Evolutionary conservation across 2,113 vertebrate species (phyloP).

Genomic region (Agelaius phoeniceus): DNA sequence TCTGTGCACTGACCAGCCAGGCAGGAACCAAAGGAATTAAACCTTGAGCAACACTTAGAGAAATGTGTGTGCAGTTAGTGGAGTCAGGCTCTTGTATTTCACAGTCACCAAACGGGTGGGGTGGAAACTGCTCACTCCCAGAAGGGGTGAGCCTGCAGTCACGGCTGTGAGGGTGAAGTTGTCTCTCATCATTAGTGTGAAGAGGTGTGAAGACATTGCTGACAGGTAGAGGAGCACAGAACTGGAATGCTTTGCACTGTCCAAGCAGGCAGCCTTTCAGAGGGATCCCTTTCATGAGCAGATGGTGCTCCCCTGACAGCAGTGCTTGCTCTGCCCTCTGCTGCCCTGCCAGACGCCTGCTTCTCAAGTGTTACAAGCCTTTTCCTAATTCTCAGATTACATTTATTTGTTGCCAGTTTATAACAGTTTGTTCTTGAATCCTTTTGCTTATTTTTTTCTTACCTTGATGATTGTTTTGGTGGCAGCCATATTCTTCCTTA

Average conservation of each 20-base stretch:
- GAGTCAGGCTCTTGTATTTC: not conserved
- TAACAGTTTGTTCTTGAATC: not conserved
- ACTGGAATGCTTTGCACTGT: not conserved
- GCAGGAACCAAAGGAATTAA: not conserved
- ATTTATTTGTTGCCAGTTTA: not conserved
- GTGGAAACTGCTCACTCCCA: not conserved
- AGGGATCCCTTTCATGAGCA: not conserved
- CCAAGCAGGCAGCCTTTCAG: not conserved
- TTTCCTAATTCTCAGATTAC: not conserved
- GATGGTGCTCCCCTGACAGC: not conserved
- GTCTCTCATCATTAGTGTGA: not conserved
- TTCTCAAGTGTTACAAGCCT: not conserved
- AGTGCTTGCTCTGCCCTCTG: not conserved
- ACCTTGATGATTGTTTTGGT: not conserved
- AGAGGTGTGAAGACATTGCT: not conserved
- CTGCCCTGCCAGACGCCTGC: not conserved
- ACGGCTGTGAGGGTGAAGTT: not conserved
- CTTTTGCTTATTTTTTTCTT: not conserved
- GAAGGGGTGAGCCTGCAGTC: not conserved
- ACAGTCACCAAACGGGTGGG: not conserved
- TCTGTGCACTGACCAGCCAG: not conserved
- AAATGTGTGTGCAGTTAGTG: constrained; percentile 5
- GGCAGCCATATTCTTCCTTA: not conserved
- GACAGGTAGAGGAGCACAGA: constrained; percentile 16
- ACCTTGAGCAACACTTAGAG: constrained; percentile 6